Conservation (phyloP, 1,140 invertebrate species). For the Pseudobourletiella spinata region DNA sequence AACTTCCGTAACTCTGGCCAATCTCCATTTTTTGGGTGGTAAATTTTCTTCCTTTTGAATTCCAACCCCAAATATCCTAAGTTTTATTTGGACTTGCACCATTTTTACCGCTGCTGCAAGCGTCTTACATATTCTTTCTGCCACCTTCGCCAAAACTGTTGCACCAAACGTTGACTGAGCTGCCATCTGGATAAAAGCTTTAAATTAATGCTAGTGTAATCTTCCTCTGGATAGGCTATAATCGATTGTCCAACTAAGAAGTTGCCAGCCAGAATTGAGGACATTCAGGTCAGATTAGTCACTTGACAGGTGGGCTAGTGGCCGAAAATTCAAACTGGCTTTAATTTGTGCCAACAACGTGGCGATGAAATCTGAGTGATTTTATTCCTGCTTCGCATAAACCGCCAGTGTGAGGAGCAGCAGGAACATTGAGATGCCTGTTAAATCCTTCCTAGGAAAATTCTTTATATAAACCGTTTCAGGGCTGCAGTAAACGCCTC, state of each 20-base stretch:
- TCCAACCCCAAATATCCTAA: slow-evolving; percentile 38
- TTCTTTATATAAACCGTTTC: slow-evolving; percentile 39
- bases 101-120: slow-evolving; percentile 26
- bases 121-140: slow-evolving; percentile 2
- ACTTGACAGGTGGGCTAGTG: slow-evolving; percentile 31
- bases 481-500: slow-evolving; percentile 41
- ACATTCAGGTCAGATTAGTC: slow-evolving; percentile 37
- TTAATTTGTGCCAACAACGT: slow-evolving; percentile 12
- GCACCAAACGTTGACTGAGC: slow-evolving; percentile 2
- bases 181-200: slow-evolving; percentile 8
- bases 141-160: slow-evolving; percentile 21
- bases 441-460: neutral
- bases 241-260: slow-evolving; percentile 26
- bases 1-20: slow-evolving; percentile 38
- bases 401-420: slow-evolving; percentile 36
- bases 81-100: slow-evolving; percentile 16
- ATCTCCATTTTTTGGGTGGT: slow-evolving; percentile 38
- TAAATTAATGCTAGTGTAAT: neutral
- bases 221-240: slow-evolving; percentile 1
- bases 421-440: slow-evolving; percentile 37
- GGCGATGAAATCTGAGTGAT: slow-evolving; percentile 14
- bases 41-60: slow-evolving; percentile 38
- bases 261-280: slow-evolving; percentile 35
- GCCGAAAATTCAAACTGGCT: slow-evolving; percentile 37
- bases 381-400: slow-evolving; percentile 35